These are phyloP conservation scores for Daphoenositta chrysoptera DNA, from an alignment of 2,113 vertebrate species.

Conservation along the genomic window DNA sequence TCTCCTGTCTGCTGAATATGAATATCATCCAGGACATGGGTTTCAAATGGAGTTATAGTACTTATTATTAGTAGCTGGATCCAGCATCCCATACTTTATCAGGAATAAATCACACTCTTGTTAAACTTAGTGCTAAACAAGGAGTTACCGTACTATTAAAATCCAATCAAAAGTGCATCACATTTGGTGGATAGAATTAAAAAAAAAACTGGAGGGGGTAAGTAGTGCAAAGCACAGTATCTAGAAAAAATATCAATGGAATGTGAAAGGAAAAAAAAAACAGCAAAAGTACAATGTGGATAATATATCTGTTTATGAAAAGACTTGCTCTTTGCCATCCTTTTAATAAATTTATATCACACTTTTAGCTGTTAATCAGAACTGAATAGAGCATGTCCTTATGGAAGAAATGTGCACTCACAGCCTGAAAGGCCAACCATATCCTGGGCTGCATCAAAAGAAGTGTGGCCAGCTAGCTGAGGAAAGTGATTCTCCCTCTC, in stretches of 20 bases:
- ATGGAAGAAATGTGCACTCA: not conserved
- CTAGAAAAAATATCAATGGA: not conserved
- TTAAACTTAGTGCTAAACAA: constrained; percentile 56
- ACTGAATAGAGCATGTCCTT: not conserved
- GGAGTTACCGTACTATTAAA: constrained; percentile 52
- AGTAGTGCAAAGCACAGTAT: constrained; percentile 6
- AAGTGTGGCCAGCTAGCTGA: not conserved
- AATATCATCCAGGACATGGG: not conserved
- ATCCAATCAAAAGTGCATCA: constrained; percentile 54
- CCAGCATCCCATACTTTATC: not conserved
- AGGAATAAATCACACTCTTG: constrained; percentile 39
- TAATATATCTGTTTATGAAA: not conserved
- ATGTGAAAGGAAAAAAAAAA: not conserved
- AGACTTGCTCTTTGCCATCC: not conserved
- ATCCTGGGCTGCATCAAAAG: not conserved
- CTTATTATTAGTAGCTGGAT: constrained; percentile 39
- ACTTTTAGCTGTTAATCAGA: not conserved
- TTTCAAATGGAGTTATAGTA: constrained; percentile 23
- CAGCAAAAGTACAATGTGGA: not conserved
- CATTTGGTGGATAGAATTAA: constrained; percentile 57
- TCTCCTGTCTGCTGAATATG: not conserved
- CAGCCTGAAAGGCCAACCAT: not conserved
- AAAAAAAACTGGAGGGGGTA: constrained; percentile 30
- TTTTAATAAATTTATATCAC: not conserved
- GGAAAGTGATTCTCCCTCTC: not conserved